phyloP scores from a whole-genome alignment of 1,140 invertebrate genomes.

The Bombyx mori region ASM3026992v2 NC_085119.1:2740001-2740500 shows the following conservation, averaged over 20 bases:
- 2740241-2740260: conserved; percentile 57
- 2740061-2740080: conserved; percentile 58
- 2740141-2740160: neutral
- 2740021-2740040: too few species aligned
- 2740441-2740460: too few species aligned
- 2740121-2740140: conserved; percentile 30
- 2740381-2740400: too few species aligned
- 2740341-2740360: too few species aligned
- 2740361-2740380: too few species aligned
- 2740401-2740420: too few species aligned
- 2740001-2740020: too few species aligned
- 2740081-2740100: conserved; percentile 58
- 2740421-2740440: too few species aligned
- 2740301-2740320: conserved; percentile 29
- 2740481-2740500: too few species aligned
- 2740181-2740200: conserved; percentile 3
- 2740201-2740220: conserved; percentile 9
- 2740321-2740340: too few species aligned
- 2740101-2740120: conserved; percentile 35
- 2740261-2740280: conserved; percentile 50
- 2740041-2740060: conserved; percentile 13
- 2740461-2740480: too few species aligned
- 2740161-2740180: neutral
- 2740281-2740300: conserved; percentile 56
- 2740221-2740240: conserved; percentile 34